Conservation (phyloP, 1,140 invertebrate species). For the Adelges cooleyi region DNA sequence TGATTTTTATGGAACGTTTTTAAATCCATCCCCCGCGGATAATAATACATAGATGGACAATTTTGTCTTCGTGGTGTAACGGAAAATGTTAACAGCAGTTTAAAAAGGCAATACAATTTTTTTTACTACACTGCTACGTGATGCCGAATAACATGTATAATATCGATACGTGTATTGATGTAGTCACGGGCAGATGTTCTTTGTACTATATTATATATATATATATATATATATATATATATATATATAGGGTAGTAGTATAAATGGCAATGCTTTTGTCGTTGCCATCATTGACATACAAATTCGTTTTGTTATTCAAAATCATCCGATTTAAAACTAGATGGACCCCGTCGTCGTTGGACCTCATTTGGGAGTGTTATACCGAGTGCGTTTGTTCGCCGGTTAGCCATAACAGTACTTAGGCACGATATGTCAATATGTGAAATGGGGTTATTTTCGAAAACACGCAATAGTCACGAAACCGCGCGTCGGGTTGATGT, state of each 20-base stretch:
- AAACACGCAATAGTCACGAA: too few relatives aligned
- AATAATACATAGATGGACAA: neutral
- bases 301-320: conserved; percentile 25
- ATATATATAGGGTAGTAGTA: too few relatives aligned
- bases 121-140: neutral
- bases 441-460: too few relatives aligned
- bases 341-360: too few relatives aligned
- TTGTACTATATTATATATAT: too few relatives aligned
- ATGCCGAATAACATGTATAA: conserved; percentile 1
- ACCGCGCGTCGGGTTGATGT: too few relatives aligned
- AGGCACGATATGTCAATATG: too few relatives aligned
- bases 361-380: too few relatives aligned
- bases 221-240: too few relatives aligned
- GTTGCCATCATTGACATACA: conserved; percentile 5
- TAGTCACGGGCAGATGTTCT: neutral
- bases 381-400: too few relatives aligned
- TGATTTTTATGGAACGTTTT: too few relatives aligned
- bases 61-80: conserved; percentile 20
- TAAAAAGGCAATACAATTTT: neutral
- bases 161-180: neutral
- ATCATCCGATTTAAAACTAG: neutral
- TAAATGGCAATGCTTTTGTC: conserved; percentile 1
- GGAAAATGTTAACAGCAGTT: conserved; percentile 15
- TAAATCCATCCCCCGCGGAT: neutral
- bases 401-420: too few relatives aligned